phyloP scores from a whole-genome alignment of 2,888 invertebrate species.

The Homarus gammarus region DNA sequence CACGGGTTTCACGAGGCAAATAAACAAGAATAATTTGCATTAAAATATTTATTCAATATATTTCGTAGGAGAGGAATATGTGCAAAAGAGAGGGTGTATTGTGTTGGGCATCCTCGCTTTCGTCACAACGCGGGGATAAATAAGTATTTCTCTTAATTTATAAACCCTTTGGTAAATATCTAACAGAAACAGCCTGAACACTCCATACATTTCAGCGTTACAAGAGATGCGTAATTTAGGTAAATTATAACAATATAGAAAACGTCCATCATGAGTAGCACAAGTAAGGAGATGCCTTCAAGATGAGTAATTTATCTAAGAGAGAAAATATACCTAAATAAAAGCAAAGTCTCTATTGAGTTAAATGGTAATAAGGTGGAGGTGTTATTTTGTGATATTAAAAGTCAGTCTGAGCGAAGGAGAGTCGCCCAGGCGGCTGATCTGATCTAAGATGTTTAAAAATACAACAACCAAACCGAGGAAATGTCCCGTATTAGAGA shows the following conservation, averaged over 20 bases:
- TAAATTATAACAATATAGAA: not conserved
- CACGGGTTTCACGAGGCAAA: too few relatives aligned
- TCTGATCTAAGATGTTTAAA: too few relatives aligned
- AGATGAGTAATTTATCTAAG: not conserved
- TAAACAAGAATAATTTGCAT: not conserved
- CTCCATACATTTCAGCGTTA: not conserved
- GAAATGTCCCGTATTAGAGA: not conserved
- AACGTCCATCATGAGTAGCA: not conserved
- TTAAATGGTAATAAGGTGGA: not conserved
- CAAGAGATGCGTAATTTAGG: not conserved
- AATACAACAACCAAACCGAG: not conserved
- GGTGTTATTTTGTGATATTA: not conserved
- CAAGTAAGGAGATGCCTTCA: not conserved
- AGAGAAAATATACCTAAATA: not conserved
- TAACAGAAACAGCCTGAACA: not conserved
- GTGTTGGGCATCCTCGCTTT: too few relatives aligned
- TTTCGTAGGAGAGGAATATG: not conserved
- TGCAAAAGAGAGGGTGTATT: not conserved
- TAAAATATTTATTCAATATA: slow-evolving; percentile 20
- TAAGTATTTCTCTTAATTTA: too few relatives aligned
- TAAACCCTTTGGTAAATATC: too few relatives aligned
- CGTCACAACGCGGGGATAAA: too few relatives aligned
- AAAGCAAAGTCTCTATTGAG: not conserved
- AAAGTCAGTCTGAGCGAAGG: not conserved
- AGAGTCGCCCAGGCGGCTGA: not conserved